Base-by-base conservation (phyloP, 2,888 invertebrate species). In the Caenorhabditis doughertyi region DNA sequence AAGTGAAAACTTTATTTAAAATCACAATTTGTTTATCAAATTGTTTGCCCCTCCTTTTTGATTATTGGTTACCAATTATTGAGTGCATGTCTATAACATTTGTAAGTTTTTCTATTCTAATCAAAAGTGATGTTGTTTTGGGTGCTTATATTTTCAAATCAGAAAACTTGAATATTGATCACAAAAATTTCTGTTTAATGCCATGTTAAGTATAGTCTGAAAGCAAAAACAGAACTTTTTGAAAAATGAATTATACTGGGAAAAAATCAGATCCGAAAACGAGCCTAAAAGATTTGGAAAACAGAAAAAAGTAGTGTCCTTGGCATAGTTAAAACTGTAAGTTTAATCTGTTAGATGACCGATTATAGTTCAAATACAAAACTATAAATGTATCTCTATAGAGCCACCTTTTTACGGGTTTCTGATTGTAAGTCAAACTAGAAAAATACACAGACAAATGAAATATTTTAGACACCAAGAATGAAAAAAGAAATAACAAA, bases 91-190 rank as follows among this genome's bases (percentile, higher is more conserved):
- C 44, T 47, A 47, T 47, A 47, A 47, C 44, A 47, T 47, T 47
- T 47, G 3, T 5, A 13, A 18, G 44, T 47, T 47, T 47, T 18
- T 18, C 7, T 47, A 13, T 11, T 25, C 27, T 21, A 42, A 60
- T 39, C 60, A 60, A 60, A 60, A 42, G 2, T 60, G 39, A 8
- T 16, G 2, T 55, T 60, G 42, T 60, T 39, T 39, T 58, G 58
- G 39, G 60, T 25, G 16, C 58, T 39, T 4, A 16, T 13, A 39
- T 44, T n/a, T 39, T 60, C 42, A 39, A 25, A n/a, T 42, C 60
- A 60, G 42, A 60, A 60, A 47, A 47, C 18, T 47, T 42, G 3
- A 9, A 47, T 3, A 18, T 18, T 2, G 11, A 39, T 39, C n/a
- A 39, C 39, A 39, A 13, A 39, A 39, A 32, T 32, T 32, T 4